Base-by-base conservation (phyloP, 2,797 vertebrate genomes). In the Amblyopsis hoosieri region DNA sequence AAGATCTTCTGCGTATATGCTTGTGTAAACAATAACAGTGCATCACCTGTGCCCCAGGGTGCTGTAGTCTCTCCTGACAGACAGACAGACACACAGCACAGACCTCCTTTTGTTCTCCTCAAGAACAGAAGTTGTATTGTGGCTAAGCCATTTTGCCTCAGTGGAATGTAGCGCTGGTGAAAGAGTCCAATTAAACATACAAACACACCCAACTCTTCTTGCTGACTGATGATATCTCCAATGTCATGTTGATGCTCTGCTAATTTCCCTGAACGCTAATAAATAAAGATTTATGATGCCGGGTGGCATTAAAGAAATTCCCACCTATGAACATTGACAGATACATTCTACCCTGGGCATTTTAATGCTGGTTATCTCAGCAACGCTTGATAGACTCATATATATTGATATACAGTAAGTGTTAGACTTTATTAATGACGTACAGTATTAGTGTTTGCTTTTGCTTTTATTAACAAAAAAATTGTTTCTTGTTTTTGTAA, bases 31-130 rank as follows among this genome's bases (percentile, higher is more conserved):
- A 94, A 91, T 90, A 86, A 87, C 56, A 90, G 82, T 89, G 86
- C 85, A 80, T 81, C 88, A 81, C 87, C 87, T 75, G 55, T 80
- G 82, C 93, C 95, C 89, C 60, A 45, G 82, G 69, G 94, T 87
- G 72, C 83, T 75, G 85, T 87, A 89, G 88, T 87, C 86, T 85
- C 91, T 63, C 60, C 78, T 66, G 66, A 76, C 66, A 79, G 81
- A 77, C 81, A 83, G 75, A 78, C 70, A 68, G 65, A 77, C 81
- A 91, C 84, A 87, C 80, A 89, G 81, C 66, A 95, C 92, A 93
- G 92, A 90, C 85, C 87, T 62, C 86, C 88, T 94, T 87, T 93
- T 96, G 95, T 97, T 92, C 85, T 72, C 78, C 62, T 67, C 60
- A 79, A 74, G 85, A 91, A 94, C 74, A 93, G 92, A 85, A 91